Evolutionary conservation across 1,140 invertebrate genomes (phyloP).

Genomic region (Lasioglossum baleicum): DNA sequence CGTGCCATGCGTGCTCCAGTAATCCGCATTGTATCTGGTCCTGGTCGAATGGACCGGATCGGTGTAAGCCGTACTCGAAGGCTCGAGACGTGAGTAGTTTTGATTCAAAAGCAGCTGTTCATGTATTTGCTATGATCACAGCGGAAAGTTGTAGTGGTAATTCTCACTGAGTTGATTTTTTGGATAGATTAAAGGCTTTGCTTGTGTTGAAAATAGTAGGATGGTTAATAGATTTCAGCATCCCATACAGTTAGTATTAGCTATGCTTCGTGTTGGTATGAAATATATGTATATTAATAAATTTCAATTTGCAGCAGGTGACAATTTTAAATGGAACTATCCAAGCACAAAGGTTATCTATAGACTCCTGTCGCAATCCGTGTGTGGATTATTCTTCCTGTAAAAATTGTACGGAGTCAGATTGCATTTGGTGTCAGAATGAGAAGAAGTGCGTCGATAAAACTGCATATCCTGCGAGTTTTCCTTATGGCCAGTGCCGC

Average conservation of each 20-base stretch:
- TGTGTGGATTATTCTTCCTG: conserved; percentile 91
- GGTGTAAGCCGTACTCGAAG: conserved; percentile 76
- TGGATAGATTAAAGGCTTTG: too few species aligned
- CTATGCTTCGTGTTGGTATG: too few species aligned
- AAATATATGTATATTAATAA: too few species aligned
- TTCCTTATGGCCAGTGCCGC: conserved; percentile 97
- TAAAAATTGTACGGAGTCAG: conserved; percentile 92
- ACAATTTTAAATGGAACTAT: conserved; percentile 66
- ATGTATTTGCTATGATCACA: too few species aligned
- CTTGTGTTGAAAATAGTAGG: too few species aligned
- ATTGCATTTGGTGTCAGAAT: conserved; percentile 97
- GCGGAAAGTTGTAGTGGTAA: too few species aligned
- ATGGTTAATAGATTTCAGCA: too few species aligned
- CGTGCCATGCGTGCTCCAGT: conserved; percentile 89
- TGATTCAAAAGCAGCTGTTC: too few species aligned
- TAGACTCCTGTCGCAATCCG: conserved; percentile 84
- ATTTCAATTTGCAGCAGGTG: conserved; percentile 32
- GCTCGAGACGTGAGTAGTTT: conserved; percentile 80
- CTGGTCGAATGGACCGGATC: conserved; percentile 75
- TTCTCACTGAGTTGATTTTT: too few species aligned
- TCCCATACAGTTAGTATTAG: too few species aligned
- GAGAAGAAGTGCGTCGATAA: conserved; percentile 95
- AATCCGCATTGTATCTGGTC: conserved; percentile 83
- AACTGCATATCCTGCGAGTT: conserved; percentile 97
- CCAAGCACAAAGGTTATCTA: conserved; percentile 74